A percentile compares a stretch with the other conserved stretches of the same genome.
phyloP scores from a whole-genome alignment of 2,888 invertebrate species.

The Xestia rhomboidea region DNA sequence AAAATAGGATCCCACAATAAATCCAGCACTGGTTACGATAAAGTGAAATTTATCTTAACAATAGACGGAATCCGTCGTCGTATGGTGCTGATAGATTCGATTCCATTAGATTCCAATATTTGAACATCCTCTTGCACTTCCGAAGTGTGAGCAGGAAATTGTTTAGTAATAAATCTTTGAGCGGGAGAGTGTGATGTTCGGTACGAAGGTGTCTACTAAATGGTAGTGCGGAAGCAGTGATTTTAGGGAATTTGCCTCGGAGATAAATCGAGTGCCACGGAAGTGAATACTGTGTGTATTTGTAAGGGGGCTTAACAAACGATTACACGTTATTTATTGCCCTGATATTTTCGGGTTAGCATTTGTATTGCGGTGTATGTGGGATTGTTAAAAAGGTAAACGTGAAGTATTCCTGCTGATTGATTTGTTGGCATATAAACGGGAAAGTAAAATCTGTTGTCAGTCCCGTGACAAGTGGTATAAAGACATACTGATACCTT shows the following conservation, averaged over 20 bases:
- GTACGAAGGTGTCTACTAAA: conserved; percentile 59
- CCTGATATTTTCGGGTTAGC: conserved; percentile 20
- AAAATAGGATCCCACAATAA: conserved; percentile 41
- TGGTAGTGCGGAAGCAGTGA: conserved; percentile 59
- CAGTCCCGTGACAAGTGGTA: background rate
- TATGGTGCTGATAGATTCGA: conserved; percentile 62
- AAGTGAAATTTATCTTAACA: conserved; percentile 63
- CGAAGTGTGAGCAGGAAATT: conserved; percentile 61
- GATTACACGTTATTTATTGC: conserved; percentile 60
- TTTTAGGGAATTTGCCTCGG: conserved; percentile 62
- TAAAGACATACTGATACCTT: background rate
- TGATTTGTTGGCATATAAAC: conserved; percentile 6
- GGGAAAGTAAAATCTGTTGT: background rate
- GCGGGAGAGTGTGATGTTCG: conserved; percentile 49
- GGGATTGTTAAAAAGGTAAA: conserved; percentile 21
- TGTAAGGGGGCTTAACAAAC: conserved; percentile 48
- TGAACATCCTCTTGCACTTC: conserved; percentile 65
- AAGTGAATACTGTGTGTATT: conserved; percentile 48
- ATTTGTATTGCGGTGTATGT: conserved; percentile 25
- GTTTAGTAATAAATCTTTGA: conserved; percentile 63
- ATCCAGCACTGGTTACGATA: conserved; percentile 50
- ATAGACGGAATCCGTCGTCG: conserved; percentile 48
- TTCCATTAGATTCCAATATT: conserved; percentile 72
- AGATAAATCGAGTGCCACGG: conserved; percentile 58
- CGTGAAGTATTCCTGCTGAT: background rate